Evolutionary conservation across 2,797 vertebrate species (phyloP).

Genomic region (Anas capensis): DNA sequence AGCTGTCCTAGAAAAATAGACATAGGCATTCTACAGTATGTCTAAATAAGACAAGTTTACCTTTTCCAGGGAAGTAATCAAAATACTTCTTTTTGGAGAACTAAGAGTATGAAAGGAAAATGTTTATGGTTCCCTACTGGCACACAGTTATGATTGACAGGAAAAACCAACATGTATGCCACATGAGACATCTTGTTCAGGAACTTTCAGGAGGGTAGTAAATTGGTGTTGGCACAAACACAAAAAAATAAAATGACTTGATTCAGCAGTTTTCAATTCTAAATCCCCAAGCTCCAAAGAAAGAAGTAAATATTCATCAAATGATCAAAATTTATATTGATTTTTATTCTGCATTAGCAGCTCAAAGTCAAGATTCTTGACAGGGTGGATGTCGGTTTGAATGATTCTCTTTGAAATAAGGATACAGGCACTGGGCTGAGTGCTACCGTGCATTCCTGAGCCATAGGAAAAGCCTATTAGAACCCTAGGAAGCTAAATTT

Average conservation of each 20-base stretch:
- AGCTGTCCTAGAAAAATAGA: slow-evolving; percentile 59
- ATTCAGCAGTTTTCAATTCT: slow-evolving; percentile 88
- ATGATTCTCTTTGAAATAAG: slow-evolving; percentile 89
- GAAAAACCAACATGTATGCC: slow-evolving; percentile 81
- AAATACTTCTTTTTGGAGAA: slow-evolving; percentile 80
- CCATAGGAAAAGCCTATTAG: slow-evolving; percentile 76
- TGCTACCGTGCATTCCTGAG: slow-evolving; percentile 81
- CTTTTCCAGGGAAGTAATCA: slow-evolving; percentile 80
- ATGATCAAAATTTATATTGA: slow-evolving; percentile 91
- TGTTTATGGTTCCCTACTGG: slow-evolving; percentile 83
- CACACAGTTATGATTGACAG: slow-evolving; percentile 86
- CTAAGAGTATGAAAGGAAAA: slow-evolving; percentile 80
- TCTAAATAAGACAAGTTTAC: slow-evolving; percentile 77
- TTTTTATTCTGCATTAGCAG: slow-evolving; percentile 88
- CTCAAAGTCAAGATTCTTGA: slow-evolving; percentile 86
- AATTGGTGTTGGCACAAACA: slow-evolving; percentile 88
- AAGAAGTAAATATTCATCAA: slow-evolving; percentile 89
- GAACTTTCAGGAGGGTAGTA: slow-evolving; percentile 86
- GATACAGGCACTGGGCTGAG: slow-evolving; percentile 76
- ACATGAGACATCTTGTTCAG: slow-evolving; percentile 83
- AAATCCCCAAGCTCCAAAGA: slow-evolving; percentile 81
- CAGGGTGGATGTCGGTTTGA: slow-evolving; percentile 82
- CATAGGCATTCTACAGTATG: slow-evolving; percentile 37
- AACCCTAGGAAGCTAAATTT: slow-evolving; percentile 78
- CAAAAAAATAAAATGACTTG: slow-evolving; percentile 87